Conservation (phyloP, 2,113 vertebrate genomes). For the Thryonomys swinderianus region DNA sequence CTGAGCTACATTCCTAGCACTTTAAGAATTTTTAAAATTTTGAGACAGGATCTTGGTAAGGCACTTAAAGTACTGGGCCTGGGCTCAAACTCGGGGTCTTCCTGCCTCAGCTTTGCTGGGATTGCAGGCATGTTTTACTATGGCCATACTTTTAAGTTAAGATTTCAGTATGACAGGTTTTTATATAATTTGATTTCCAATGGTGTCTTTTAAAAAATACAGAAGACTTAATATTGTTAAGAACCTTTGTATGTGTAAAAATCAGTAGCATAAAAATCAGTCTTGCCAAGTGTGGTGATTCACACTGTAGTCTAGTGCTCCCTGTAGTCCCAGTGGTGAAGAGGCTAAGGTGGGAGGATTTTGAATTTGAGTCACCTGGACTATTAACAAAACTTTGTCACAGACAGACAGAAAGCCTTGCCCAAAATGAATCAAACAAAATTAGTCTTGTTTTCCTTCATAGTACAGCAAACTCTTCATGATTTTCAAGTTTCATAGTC, state of each 20-base stretch:
- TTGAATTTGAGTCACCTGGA: neutral
- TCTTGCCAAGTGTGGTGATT: neutral
- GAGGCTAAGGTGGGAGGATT: neutral
- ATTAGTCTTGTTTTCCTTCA: slow-evolving; percentile 74
- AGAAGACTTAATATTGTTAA: slow-evolving; percentile 79
- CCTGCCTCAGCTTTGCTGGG: neutral
- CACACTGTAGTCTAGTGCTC: neutral
- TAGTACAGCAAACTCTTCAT: slow-evolving; percentile 78
- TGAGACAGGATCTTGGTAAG: neutral
- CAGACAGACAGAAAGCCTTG: neutral
- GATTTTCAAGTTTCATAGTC: slow-evolving; percentile 81
- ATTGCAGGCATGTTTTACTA: neutral
- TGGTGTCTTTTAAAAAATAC: slow-evolving; percentile 56
- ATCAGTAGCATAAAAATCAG: slow-evolving; percentile 65
- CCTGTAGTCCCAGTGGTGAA: neutral
- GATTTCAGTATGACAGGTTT: slow-evolving; percentile 25
- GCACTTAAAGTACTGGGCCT: neutral
- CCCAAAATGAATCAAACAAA: neutral
- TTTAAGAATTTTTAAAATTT: neutral
- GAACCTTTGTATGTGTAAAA: slow-evolving; percentile 86
- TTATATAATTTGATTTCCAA: neutral
- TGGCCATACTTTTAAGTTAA: neutral
- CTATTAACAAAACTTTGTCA: neutral
- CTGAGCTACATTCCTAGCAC: neutral
- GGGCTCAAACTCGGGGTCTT: neutral